These are phyloP conservation scores for Nettapus auritus DNA, from an alignment of 2,113 vertebrate genomes.

Conservation along the genomic window DNA sequence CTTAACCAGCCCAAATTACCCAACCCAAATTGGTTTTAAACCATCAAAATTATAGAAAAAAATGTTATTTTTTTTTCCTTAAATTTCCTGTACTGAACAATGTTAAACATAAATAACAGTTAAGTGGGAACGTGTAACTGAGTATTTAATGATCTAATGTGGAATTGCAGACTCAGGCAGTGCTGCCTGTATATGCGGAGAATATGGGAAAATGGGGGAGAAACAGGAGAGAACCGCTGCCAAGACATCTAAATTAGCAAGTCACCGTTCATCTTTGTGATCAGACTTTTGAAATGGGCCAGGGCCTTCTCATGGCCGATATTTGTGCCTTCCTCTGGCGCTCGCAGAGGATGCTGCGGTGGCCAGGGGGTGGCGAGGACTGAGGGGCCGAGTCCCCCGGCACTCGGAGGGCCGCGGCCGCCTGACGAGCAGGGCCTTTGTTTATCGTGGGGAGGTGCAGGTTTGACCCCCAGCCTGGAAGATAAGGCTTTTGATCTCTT, in stretches of 20 bases:
- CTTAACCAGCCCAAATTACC: background rate
- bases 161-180: background rate
- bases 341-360: rapidly evolving
- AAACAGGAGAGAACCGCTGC: rapidly evolving
- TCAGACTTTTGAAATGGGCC: background rate
- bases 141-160: rapidly evolving
- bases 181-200: rapidly evolving
- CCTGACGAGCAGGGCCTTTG: rapidly evolving
- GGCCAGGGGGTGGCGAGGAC: too few species aligned
- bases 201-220: rapidly evolving
- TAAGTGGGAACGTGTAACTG: background rate
- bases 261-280: background rate
- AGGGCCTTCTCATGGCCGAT: rapidly evolving
- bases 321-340: background rate
- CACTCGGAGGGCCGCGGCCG: background rate
- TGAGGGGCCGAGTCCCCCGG: rapidly evolving
- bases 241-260: background rate
- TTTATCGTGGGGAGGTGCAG: background rate
- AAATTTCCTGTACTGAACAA: background rate
- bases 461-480: background rate
- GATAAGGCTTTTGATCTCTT: background rate
- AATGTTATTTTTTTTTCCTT: background rate
- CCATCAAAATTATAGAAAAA: rapidly evolving
- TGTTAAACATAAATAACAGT: too few species aligned
- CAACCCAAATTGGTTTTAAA: background rate